Evolutionary conservation across 1,140 invertebrate species (phyloP), one percentile per base, ranked within the genome.

Genomic region (Pectinophora gossypiella): DNA sequence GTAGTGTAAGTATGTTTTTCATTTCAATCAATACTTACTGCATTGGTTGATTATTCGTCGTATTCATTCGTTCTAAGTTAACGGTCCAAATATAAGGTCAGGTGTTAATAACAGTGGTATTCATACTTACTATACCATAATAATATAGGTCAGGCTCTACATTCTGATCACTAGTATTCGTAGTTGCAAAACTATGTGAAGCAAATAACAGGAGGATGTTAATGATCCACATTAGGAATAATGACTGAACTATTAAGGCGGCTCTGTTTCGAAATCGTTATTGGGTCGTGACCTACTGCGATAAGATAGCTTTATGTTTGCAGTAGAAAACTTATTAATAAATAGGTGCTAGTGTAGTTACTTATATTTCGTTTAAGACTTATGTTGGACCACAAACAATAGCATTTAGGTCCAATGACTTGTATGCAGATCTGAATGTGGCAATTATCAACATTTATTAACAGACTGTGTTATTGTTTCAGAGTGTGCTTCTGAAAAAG

Each of bases 401-500:
- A n/a, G n/a, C n/a, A n/a, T n/a, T n/a, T n/a, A n/a, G n/a, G n/a
- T n/a, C n/a, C n/a, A n/a, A n/a, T n/a, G n/a, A n/a, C n/a, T n/a
- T n/a, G n/a, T n/a, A n/a, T n/a, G n/a, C n/a, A n/a, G n/a, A n/a
- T n/a, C n/a, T n/a, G n/a, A n/a, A n/a, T 13, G 10, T 13, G 7
- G 16, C 36, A 40, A 2, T 15, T 15, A 18, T 15, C 16, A 9
- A 15, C 36, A 6, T 40, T 22, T 44, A 48, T 49, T n/a, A n/a
- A n/a, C n/a, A n/a, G n/a, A n/a, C n/a, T n/a, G n/a, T n/a, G n/a
- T n/a, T n/a, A n/a, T 49, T 53, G 10, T 45, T 57, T 12, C 72
- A 87, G 83, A 75, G 50, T 35, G 40, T 82, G 32, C 57, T 79
- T 49, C 38, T 87, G 35, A 85, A 85, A 60, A 87, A 87, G 45